Evolutionary conservation across 2,113 vertebrate genomes (phyloP), one percentile per base, ranked within the genome.

Genomic region (Meleagris gallopavo): DNA sequence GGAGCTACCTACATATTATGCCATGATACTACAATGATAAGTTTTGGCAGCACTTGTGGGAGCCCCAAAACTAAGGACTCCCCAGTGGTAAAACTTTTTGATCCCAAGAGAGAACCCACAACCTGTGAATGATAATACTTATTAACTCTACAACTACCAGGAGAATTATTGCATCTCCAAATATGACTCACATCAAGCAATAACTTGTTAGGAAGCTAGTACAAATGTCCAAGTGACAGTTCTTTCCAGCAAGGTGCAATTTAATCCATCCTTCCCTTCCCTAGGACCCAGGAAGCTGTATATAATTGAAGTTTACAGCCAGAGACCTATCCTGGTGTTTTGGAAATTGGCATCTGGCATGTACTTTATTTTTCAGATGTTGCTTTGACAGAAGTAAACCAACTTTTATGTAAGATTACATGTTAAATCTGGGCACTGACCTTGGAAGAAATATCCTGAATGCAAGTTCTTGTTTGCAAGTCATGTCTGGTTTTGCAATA

Each of bases 351-450:
- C 21, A 80, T 38, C 22, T 52, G 13, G 27, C 54, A 45, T 67
- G 38, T 29, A 45, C 18, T 89, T 76, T 83, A 46, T 90, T 93
- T 83, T 69, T 88, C 29, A 64, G 77, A 83, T 45, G n/a, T 50
- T 91, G 14, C 19, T 88, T 86, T 89, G 82, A 85, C 54, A 73
- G 73, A 66, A 86, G 62, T 82, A 96, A 95, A 41, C 4, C 9
- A 72, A 20, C 16, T 79, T 86, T 95, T 85, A 43, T 89, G 8
- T 62, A 87, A 79, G 66, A 66, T 66, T 61, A n/a, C 27, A 22
- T 45, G 45, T 93, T 91, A 91, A 85, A 70, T 77, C 21, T 73
- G 55, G n/a, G 48, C 45, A 73, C 25, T 80, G 75, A 80, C 50
- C 46, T 89, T 88, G 85, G 71, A 77, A 60, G n/a, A 83, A 30